A percentile compares a stretch with the other conserved stretches of the same genome.
phyloP scores from a whole-genome alignment of 2,888 invertebrate genomes.

The Baccha elongata region DNA sequence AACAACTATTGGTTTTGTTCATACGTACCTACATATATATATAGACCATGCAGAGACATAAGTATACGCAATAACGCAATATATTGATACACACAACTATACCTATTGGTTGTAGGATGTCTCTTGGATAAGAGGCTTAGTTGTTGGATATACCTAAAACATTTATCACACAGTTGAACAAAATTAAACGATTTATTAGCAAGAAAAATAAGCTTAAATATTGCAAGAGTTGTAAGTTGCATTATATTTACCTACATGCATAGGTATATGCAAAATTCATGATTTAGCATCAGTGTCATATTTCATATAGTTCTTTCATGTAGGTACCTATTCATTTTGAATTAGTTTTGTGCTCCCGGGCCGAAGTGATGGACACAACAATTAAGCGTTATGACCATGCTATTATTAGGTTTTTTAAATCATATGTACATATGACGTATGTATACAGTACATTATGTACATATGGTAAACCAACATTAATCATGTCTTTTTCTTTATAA shows the following conservation, averaged over 20 bases:
- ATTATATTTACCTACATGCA: neutral
- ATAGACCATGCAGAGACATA: neutral
- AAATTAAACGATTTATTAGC: constrained; percentile 53
- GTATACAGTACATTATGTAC: too few relatives aligned
- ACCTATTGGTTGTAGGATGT: neutral
- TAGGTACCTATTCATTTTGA: neutral
- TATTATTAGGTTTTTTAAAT: too few relatives aligned
- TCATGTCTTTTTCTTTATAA: too few relatives aligned
- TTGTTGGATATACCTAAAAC: constrained; percentile 28
- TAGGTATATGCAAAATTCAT: constrained; percentile 24
- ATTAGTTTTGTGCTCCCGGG: constrained; percentile 23
- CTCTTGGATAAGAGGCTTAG: constrained; percentile 9
- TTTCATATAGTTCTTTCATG: too few relatives aligned
- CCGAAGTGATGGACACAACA: constrained; percentile 33
- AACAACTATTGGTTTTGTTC: too few relatives aligned
- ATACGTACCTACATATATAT: constrained; percentile 2
- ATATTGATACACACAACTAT: too few relatives aligned
- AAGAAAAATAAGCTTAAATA: constrained; percentile 45
- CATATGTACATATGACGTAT: too few relatives aligned
- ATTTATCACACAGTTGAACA: constrained; percentile 59
- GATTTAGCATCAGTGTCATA: constrained; percentile 18
- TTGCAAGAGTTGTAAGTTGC: constrained; percentile 24
- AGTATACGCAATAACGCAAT: neutral
- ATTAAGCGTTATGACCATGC: too few relatives aligned
- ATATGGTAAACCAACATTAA: too few relatives aligned